Base-by-base conservation (phyloP, 2,113 vertebrate genomes). In the Dicerorhinus sumatrensis region DNA sequence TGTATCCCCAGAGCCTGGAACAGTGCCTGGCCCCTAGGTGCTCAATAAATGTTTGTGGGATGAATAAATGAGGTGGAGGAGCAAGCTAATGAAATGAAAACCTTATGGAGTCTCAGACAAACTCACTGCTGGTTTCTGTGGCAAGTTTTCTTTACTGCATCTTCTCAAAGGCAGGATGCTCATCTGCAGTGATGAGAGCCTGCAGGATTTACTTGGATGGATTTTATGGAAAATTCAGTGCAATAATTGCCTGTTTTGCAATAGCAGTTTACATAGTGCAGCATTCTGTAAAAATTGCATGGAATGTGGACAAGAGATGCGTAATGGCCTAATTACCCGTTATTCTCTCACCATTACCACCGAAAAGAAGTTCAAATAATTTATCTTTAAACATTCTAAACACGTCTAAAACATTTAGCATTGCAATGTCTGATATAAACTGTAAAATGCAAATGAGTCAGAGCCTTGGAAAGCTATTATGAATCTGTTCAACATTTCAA, bases 391-490 rank as follows among this genome's bases (percentile, higher is more conserved):
- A 42, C 3, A 42, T 5, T 42, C 42, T 42, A 42, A 42, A 42
- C 42, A 42, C 42, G 5, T 42, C 42, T 42, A 42, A 42, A 42
- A 42, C 42, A 42, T 42, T 42, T 42, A 42, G 42, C 23, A 56
- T 72, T 46, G 11, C 77, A 65, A 39, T 92, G 46, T 91, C 92
- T 95, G 54, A 62, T 48, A 89, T 42, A 60, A 92, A 73, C 89
- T 93, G 95, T 31, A 76, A 79, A 95, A 89, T 94, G n/a, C 88
- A 94, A 96, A 46, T 65, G 67, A 89, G 60, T 75, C 73, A 36
- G 77, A 83, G 60, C 54, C 36, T 80, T 89, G 48, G 58, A 90
- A 97, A 90, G 51, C 84, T 96, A 8, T 65, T 65, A 79, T 82
- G 63, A 85, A 93, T 75, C 89, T 94, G 62, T 70, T 81, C 42